A percentile compares a stretch with the other conserved stretches of the same genome.
These are phyloP conservation scores for Phymorhynchus buccinoides DNA, from an alignment of 1,140 invertebrate genomes.

Conservation along the genomic window DNA sequence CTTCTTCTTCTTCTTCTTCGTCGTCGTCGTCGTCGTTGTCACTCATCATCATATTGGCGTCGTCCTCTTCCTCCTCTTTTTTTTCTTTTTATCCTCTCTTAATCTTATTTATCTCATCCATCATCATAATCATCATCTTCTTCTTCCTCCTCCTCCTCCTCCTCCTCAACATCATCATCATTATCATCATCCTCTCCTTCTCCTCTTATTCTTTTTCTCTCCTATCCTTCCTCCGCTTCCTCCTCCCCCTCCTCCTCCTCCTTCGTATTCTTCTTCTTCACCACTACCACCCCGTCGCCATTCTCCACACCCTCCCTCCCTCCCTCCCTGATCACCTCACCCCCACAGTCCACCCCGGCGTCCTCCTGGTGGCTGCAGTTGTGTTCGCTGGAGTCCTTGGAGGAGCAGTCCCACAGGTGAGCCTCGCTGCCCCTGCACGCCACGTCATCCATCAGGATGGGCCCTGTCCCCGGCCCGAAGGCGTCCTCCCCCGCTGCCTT, in stretches of 20 bases:
- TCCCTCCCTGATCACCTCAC: not conserved
- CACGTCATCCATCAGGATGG: constrained; percentile 81
- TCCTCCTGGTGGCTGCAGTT: constrained; percentile 82
- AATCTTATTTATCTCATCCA: too few relatives aligned
- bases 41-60: not conserved
- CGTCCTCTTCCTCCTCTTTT: too few relatives aligned
- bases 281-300: not conserved
- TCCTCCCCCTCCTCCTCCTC: too few relatives aligned
- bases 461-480: constrained; percentile 74
- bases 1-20: too few relatives aligned
- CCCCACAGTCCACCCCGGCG: constrained; percentile 56
- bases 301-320: too few relatives aligned
- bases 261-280: too few relatives aligned
- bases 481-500: too few relatives aligned
- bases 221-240: too few relatives aligned
- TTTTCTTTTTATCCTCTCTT: too few relatives aligned
- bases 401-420: constrained; percentile 80
- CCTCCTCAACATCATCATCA: not conserved
- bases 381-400: constrained; percentile 83
- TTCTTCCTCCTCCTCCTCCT: not conserved
- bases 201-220: too few relatives aligned
- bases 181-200: too few relatives aligned
- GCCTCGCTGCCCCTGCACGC: constrained; percentile 82
- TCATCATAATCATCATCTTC: not conserved
- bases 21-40: too few relatives aligned